A percentile compares a stretch with the other conserved stretches of the same genome.
Conservation (phyloP, 2,888 invertebrate species). For the Euproctis similis region DNA sequence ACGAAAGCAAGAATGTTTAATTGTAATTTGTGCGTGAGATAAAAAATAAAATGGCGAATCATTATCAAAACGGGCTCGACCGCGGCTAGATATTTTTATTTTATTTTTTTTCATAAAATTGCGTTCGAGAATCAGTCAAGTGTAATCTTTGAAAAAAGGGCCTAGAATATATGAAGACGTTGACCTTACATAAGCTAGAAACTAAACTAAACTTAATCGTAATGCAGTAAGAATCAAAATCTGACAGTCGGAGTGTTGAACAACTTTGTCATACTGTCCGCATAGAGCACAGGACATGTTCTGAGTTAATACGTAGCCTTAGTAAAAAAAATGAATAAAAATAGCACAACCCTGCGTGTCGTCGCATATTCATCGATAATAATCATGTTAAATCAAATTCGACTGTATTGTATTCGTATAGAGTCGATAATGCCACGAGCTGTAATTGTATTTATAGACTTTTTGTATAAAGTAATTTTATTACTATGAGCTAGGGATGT, state of each 20-base stretch:
- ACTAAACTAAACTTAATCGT: conserved; percentile 2
- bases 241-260: no score
- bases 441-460: conserved; percentile 19
- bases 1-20: conserved; percentile 12
- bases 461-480: conserved; percentile 48
- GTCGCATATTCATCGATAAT: conserved; percentile 31
- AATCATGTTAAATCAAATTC: conserved; percentile 14
- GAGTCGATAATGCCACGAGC: conserved; percentile 14
- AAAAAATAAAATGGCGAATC: conserved; percentile 17
- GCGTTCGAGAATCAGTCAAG: conserved; percentile 26
- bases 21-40: conserved; percentile 11
- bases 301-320: conserved; percentile 38
- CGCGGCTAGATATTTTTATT: no score
- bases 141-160: conserved; percentile 21
- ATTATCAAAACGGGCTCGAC: conserved; percentile 20
- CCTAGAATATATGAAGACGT: conserved; percentile 18
- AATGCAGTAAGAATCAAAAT: conserved; percentile 5
- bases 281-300: conserved; percentile 56
- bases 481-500: conserved; percentile 34
- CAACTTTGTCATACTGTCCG: conserved; percentile 35
- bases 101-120: conserved; percentile 23
- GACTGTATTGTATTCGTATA: conserved; percentile 15
- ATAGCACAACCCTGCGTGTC: conserved; percentile 40
- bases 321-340: conserved; percentile 40
- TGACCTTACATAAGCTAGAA: conserved; percentile 11